Percentiles rank a stretch among this genome's conserved stretches.
phyloP scores from a whole-genome alignment of 2,797 vertebrate species.

The Myotis myotis region DNA sequence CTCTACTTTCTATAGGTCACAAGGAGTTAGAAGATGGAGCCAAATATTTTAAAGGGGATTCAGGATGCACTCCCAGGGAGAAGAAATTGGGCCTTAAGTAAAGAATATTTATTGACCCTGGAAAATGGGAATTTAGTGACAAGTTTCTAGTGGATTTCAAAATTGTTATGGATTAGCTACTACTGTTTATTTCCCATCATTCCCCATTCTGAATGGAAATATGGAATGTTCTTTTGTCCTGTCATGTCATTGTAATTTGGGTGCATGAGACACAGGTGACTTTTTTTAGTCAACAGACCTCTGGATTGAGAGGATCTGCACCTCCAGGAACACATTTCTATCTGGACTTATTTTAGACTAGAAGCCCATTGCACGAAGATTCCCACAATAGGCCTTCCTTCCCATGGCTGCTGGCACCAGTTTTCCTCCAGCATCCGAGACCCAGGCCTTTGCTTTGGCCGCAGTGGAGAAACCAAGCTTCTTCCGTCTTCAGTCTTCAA shows the following conservation, averaged over 20 bases:
- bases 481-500: too few relatives aligned
- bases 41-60: background rate
- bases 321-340: background rate
- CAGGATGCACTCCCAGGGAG: background rate
- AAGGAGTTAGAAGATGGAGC: background rate
- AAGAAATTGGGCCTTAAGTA: background rate
- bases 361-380: too few relatives aligned
- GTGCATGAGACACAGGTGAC: background rate
- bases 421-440: too few relatives aligned
- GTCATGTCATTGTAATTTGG: background rate
- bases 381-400: too few relatives aligned
- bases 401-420: too few relatives aligned
- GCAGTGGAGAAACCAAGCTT: too few relatives aligned
- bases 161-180: background rate
- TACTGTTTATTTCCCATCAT: background rate
- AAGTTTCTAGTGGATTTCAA: background rate
- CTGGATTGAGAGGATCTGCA: background rate
- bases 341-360: background rate
- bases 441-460: too few relatives aligned
- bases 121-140: background rate
- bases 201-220: background rate
- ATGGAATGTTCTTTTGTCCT: fast-evolving
- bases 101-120: background rate
- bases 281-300: background rate
- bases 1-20: background rate